Conservation (phyloP, 1,140 invertebrate species). For the Sitodiplosis mosellana region DNA sequence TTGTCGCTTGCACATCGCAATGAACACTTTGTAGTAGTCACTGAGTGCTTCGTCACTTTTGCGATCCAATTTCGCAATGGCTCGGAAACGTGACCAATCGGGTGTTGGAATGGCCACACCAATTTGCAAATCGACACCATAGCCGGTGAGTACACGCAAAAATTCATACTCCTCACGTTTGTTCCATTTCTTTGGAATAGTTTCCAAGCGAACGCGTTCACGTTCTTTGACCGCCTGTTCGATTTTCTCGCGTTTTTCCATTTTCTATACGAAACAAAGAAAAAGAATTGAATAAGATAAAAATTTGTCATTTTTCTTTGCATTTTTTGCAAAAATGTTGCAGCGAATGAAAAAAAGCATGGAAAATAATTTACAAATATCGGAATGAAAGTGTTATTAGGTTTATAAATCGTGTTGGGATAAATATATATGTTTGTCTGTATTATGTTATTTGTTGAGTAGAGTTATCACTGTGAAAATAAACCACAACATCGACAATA, state of each 20-base stretch:
- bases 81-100: slow-evolving; percentile 84
- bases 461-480: no score
- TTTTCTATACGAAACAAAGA: slow-evolving; percentile 40
- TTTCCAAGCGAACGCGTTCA: slow-evolving; percentile 53
- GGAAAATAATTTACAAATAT: neutral
- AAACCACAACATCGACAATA: no score
- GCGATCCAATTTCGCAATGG: slow-evolving; percentile 74
- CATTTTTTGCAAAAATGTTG: neutral
- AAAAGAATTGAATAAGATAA: neutral
- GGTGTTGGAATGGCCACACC: slow-evolving; percentile 13
- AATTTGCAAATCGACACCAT: slow-evolving; percentile 81
- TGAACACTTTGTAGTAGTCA: slow-evolving; percentile 91
- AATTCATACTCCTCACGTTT: slow-evolving; percentile 93
- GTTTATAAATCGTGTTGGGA: no score
- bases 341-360: slow-evolving; percentile 9
- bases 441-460: no score
- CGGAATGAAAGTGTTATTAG: neutral
- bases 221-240: slow-evolving; percentile 66
- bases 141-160: slow-evolving; percentile 81
- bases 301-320: no score
- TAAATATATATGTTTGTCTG: no score
- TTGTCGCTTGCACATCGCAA: slow-evolving; percentile 89
- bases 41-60: slow-evolving; percentile 90
- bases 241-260: slow-evolving; percentile 80
- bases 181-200: slow-evolving; percentile 78